Percentiles rank a stretch among this genome's conserved stretches.
phyloP scores from a whole-genome alignment of 2,888 invertebrate genomes.

The Aleiodes testaceus region DNA sequence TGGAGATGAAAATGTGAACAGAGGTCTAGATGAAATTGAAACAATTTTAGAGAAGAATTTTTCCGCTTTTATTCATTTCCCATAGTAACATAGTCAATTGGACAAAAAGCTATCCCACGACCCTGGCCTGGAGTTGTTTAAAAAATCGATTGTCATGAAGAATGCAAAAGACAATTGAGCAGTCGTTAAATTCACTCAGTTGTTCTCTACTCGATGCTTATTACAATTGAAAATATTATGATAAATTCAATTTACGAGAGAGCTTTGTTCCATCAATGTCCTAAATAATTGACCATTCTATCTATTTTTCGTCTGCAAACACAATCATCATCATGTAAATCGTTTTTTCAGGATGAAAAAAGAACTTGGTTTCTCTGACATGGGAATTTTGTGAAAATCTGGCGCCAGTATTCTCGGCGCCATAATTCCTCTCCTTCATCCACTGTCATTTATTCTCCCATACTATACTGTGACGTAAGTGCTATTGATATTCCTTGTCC shows the following conservation, averaged over 20 bases:
- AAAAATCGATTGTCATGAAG: constrained; percentile 52
- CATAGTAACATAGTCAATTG: constrained; percentile 25
- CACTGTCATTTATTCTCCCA: constrained; percentile 37
- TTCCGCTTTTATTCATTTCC: constrained; percentile 1
- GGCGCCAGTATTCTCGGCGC: constrained; percentile 52
- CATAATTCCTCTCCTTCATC: constrained; percentile 17
- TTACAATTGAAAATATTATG: constrained; percentile 21
- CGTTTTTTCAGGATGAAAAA: not conserved
- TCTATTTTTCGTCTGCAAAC: no score
- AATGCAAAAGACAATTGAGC: constrained; percentile 47
- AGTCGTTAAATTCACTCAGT: constrained; percentile 30
- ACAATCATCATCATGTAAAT: constrained; percentile 25
- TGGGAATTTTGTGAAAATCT: constrained; percentile 20
- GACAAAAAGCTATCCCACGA: constrained; percentile 34
- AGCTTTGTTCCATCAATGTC: no score
- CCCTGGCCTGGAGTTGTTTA: constrained; percentile 43
- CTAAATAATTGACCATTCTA: no score
- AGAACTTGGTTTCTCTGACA: constrained; percentile 7
- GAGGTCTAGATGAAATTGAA: no score
- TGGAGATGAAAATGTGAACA: no score
- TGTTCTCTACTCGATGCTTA: not conserved
- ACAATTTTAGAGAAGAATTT: not conserved
- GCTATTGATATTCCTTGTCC: constrained; percentile 14
- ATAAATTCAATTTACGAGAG: not conserved
- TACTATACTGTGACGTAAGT: constrained; percentile 4